Evolutionary conservation across 2,888 invertebrate genomes (phyloP), one percentile per base, ranked within the genome.

Genomic region (Dysmachus trigonus): DNA sequence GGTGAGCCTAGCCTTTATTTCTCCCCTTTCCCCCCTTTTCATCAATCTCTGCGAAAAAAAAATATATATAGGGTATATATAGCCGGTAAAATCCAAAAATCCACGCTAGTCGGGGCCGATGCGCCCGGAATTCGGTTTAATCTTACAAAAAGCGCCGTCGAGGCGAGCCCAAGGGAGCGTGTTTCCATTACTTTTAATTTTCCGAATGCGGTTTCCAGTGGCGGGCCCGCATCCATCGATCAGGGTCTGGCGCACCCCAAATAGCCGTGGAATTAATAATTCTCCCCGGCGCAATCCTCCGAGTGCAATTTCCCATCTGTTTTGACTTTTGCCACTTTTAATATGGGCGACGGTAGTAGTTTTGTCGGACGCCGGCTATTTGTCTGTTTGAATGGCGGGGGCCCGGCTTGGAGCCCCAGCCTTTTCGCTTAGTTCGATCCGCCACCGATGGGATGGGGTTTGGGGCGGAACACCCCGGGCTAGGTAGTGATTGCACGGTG

Each of bases 261-360:
- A 76, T 38, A 35, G 76, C 38, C 76, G 22, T 33, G 35, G 76
- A 76, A 76, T 76, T 76, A 35, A 76, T 76, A 76, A 76, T 76
- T 35, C 18, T 76, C 38, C 76, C 76, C 18, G 76, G 76, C 76
- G 10, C 76, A 76, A 76, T 76, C 76, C 76, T 35, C 10, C 76
- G 76, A 38, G 35, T 76, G 76, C 76, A 76, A 76, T 76, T 35
- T 41, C 76, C 33, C 76, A 76, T 76, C 76, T 76, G 76, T 76
- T 76, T 76, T 76, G 76, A 76, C 76, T 76, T 76, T 76, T 76
- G 18, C 76, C 76, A 38, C 76, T 76, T 76, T 76, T 76, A 76
- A 76, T 76, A 76, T 62, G 7, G 38, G 33, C 76, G 76, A 76
- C 33, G 38, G 35, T 18, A 76, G 38, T 33, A 15, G 76, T 35